Conservation (phyloP, 92 coral and sea anemone genomes). For the Anthopleura xanthogrammica region DNA sequence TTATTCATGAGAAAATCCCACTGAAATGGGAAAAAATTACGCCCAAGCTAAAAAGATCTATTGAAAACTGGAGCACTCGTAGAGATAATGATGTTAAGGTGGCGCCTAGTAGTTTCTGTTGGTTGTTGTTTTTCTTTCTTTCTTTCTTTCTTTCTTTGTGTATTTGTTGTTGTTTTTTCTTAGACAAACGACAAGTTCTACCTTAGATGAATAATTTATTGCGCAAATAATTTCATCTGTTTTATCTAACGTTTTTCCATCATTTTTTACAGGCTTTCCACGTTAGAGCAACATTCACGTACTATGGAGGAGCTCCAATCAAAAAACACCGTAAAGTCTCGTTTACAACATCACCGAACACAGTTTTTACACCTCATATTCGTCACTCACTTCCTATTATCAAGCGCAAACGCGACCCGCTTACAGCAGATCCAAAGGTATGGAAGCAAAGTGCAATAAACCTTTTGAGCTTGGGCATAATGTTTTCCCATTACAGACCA, state of each 20-base stretch:
- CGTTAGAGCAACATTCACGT: constrained; percentile 60
- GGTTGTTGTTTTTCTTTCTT: no score
- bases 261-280: constrained; percentile 14
- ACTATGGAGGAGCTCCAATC: constrained; percentile 66
- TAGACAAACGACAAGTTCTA: no score
- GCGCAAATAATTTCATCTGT: background rate
- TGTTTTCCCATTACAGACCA: no score
- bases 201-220: background rate
- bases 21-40: no score
- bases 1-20: no score
- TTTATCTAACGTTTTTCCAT: background rate
- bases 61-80: no score
- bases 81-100: no score
- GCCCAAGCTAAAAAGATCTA: no score
- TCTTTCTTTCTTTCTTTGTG: no score
- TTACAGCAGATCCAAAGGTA: constrained; percentile 5
- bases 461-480: no score
- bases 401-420: constrained; percentile 26
- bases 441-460: background rate
- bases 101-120: no score
- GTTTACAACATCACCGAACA: constrained; percentile 52
- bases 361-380: constrained; percentile 61
- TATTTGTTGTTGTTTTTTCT: no score
- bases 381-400: constrained; percentile 59
- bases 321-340: constrained; percentile 54